Conservation (phyloP, 2,888 invertebrate genomes). For the Pollenia amentaria region DNA sequence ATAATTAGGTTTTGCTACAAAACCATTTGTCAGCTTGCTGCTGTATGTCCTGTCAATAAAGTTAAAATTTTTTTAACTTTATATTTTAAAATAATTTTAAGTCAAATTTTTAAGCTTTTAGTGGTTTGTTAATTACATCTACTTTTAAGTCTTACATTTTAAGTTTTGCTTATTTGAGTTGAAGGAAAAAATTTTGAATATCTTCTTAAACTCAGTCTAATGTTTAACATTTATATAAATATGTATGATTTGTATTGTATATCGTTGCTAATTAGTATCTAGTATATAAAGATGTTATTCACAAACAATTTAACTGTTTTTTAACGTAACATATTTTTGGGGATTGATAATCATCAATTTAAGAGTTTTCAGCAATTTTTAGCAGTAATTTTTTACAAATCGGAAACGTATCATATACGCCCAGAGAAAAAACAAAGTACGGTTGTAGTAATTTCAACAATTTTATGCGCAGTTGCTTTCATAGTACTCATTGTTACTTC, state of each 20-base stretch:
- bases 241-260: neutral
- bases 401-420: no score
- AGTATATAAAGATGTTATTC: slow-evolving; percentile 22
- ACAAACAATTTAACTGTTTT: slow-evolving; percentile 35
- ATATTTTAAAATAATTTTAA: no score
- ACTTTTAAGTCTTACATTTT: neutral
- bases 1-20: no score
- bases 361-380: neutral
- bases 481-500: no score
- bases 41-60: no score
- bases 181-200: neutral
- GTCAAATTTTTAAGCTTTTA: neutral
- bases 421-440: no score
- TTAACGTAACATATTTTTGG: neutral
- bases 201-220: neutral
- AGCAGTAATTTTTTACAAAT: no score
- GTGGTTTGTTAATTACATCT: neutral
- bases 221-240: slow-evolving; percentile 15
- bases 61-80: no score
- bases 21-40: no score
- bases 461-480: no score
- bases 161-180: neutral
- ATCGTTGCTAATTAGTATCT: slow-evolving; percentile 2
- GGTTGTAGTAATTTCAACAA: no score
- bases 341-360: neutral